Evolutionary conservation across 2,797 vertebrate genomes (phyloP).

Genomic region (Rousettus madagascariensis): DNA sequence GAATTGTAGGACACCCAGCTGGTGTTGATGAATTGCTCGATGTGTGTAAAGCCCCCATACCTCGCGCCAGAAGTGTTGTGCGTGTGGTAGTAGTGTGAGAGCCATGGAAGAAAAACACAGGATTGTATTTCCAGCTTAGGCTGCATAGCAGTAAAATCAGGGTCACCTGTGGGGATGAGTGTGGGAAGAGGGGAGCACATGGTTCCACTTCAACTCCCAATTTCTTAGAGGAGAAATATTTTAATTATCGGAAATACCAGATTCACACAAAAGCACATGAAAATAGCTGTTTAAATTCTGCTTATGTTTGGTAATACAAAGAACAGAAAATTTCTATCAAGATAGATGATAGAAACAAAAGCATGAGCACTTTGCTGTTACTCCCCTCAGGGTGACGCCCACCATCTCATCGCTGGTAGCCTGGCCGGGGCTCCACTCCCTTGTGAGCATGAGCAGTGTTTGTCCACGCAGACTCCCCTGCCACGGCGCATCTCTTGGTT

Average conservation of each 20-base stretch:
- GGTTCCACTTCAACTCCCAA: background rate
- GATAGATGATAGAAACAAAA: background rate
- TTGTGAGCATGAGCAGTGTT: accelerated
- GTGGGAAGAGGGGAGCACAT: background rate
- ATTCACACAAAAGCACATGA: background rate
- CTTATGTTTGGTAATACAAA: background rate
- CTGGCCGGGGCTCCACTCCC: background rate
- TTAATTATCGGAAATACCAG: background rate
- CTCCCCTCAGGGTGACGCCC: background rate
- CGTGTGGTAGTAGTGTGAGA: background rate
- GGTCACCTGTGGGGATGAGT: background rate
- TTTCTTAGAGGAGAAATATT: background rate
- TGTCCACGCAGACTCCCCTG: accelerated
- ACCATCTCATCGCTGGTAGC: accelerated
- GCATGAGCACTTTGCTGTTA: background rate
- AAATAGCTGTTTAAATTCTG: background rate
- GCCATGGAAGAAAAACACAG: background rate
- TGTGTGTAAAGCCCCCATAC: background rate
- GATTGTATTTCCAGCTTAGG: background rate
- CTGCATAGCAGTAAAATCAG: background rate
- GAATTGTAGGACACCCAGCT: background rate
- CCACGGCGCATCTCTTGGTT: background rate
- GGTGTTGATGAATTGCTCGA: accelerated
- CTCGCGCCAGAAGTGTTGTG: background rate
- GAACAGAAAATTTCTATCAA: background rate